phyloP scores from a whole-genome alignment of 2,797 vertebrate genomes.

The Tympanoctomys barrerae region DNA sequence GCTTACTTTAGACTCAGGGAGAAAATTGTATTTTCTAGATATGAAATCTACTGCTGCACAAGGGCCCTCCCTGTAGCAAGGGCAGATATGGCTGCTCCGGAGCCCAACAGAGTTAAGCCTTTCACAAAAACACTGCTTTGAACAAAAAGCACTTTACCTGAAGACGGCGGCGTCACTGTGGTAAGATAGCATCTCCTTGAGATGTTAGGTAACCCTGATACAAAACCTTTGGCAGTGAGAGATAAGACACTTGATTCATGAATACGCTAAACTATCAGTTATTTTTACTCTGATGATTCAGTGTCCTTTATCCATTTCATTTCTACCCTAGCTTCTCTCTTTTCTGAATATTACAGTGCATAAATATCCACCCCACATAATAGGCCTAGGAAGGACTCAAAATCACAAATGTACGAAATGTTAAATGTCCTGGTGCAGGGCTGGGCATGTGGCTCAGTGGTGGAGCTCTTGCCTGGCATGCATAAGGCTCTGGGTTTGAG shows the following conservation, averaged over 20 bases:
- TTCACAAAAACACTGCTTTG: slow-evolving; percentile 38
- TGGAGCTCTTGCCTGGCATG: neutral
- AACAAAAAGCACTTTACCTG: neutral
- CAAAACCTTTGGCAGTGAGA: neutral
- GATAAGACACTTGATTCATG: neutral
- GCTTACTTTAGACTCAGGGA: neutral
- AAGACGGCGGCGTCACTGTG: neutral
- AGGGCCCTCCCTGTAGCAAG: slow-evolving; percentile 38
- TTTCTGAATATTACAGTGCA: neutral
- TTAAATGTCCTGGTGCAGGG: neutral
- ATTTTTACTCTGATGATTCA: neutral
- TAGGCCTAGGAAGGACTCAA: neutral
- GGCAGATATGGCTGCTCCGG: neutral
- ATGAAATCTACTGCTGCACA: slow-evolving; percentile 3
- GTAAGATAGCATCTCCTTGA: neutral
- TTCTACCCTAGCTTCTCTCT: neutral
- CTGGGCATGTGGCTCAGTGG: neutral
- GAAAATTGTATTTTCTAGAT: neutral
- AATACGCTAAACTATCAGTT: neutral
- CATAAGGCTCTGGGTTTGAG: neutral
- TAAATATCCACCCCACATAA: neutral
- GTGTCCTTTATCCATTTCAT: neutral
- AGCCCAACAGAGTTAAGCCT: neutral
- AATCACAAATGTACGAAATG: neutral
- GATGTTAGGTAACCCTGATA: neutral